Conservation (phyloP, 2,888 invertebrate species). For the Drosophila borealis region DNA sequence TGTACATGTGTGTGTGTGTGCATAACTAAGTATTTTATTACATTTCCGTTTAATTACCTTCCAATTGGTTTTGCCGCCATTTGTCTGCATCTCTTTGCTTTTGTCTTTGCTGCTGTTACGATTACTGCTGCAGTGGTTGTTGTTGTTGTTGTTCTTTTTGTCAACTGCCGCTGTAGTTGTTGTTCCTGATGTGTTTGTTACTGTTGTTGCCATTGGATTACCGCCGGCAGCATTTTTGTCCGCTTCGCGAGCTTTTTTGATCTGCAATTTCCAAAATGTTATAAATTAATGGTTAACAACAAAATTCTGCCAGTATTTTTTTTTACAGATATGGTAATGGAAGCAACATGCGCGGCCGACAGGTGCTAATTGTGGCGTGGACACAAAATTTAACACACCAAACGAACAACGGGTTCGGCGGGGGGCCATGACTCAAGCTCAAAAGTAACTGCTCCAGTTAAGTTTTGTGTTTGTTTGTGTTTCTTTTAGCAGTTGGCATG, state of each 20-base stretch:
- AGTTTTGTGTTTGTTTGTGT: constrained; percentile 20
- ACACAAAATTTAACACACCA: constrained; percentile 46
- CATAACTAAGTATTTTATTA: constrained; percentile 19
- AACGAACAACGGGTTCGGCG: background rate
- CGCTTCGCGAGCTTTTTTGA: constrained; percentile 69
- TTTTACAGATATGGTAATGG: constrained; percentile 51
- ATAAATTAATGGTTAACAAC: background rate
- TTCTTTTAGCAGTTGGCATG: constrained; percentile 17
- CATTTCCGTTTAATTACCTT: constrained; percentile 73
- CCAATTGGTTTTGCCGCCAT: constrained; percentile 83
- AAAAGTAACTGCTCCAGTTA: constrained; percentile 50
- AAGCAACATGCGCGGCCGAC: constrained; percentile 38
- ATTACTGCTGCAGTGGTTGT: constrained; percentile 51
- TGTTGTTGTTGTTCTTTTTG: constrained; percentile 65
- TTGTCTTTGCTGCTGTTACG: constrained; percentile 77
- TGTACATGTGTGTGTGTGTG: background rate
- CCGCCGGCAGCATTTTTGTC: constrained; percentile 48
- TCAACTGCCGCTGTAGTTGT: constrained; percentile 36
- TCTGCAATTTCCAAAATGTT: constrained; percentile 43
- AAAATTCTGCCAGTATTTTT: constrained; percentile 12
- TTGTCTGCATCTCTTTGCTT: constrained; percentile 79
- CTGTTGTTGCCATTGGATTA: constrained; percentile 34
- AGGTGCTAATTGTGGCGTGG: constrained; percentile 70
- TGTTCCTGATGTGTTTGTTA: constrained; percentile 33
- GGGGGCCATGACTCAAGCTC: constrained; percentile 21